Percentiles rank a stretch among this genome's conserved stretches.
Conservation (phyloP, 1,140 invertebrate genomes). For the Choristoneura fumiferana region DNA sequence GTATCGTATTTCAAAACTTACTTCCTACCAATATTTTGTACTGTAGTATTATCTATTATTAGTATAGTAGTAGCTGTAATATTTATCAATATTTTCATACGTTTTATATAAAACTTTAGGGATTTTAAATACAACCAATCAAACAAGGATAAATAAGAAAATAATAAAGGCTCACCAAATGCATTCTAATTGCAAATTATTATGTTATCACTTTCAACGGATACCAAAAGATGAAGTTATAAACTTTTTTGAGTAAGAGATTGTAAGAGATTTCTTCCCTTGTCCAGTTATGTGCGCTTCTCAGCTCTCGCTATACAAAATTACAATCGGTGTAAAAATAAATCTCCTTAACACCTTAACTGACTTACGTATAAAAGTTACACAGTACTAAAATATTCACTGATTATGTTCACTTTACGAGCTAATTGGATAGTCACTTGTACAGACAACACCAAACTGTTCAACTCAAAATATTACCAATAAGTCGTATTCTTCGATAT, state of each 20-base stretch:
- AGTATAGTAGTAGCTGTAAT: constrained; percentile 3
- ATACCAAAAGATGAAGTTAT: constrained; percentile 24
- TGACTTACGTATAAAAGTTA: constrained; percentile 68
- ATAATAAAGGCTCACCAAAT: too few species aligned
- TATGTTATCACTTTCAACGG: too few species aligned
- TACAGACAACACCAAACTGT: constrained; percentile 61
- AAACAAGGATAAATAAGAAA: neutral
- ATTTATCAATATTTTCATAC: too few species aligned
- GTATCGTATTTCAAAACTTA: constrained; percentile 26
- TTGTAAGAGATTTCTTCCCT: constrained; percentile 17
- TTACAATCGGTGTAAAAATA: constrained; percentile 57
- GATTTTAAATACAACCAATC: too few species aligned
- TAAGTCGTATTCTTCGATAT: constrained; percentile 54
- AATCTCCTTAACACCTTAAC: constrained; percentile 46
- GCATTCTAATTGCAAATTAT: too few species aligned
- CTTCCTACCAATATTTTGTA: constrained; percentile 40
- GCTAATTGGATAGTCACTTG: constrained; percentile 34
- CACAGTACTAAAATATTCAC: constrained; percentile 36
- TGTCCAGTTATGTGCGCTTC: constrained; percentile 60
- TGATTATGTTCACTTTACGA: constrained; percentile 42
- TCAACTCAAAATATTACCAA: constrained; percentile 42
- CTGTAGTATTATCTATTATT: constrained; percentile 32
- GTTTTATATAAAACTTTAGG: too few species aligned
- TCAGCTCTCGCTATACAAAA: constrained; percentile 34
- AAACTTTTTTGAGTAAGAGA: neutral